These are phyloP conservation scores for Ochotona curzoniae DNA, from an alignment of 2,113 vertebrate species.

Conservation along the genomic window DNA sequence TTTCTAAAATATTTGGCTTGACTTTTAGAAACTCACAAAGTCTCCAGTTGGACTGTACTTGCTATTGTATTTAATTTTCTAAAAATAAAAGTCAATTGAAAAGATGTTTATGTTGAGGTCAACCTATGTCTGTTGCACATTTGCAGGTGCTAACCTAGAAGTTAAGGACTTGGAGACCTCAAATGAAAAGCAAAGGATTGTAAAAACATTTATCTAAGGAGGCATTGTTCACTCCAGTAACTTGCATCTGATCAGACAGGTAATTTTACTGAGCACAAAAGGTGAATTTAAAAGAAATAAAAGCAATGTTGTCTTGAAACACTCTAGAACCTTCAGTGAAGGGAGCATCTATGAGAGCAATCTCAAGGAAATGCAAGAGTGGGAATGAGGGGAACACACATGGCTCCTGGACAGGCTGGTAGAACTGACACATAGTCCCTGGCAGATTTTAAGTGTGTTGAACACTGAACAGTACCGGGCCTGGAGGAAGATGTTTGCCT, in stretches of 20 bases:
- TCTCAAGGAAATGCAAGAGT: background rate
- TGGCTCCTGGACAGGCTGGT: background rate
- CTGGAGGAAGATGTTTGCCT: background rate
- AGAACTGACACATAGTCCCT: background rate
- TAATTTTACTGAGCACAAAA: background rate
- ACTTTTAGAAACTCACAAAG: background rate
- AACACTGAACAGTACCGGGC: background rate
- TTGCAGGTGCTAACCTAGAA: background rate
- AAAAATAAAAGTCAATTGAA: constrained; percentile 20
- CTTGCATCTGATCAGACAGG: background rate
- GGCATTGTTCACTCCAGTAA: background rate
- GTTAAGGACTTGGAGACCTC: background rate
- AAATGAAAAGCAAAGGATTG: background rate
- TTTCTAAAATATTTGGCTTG: background rate
- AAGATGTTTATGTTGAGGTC: constrained; percentile 4
- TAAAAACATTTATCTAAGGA: background rate
- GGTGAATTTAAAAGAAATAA: constrained; percentile 28
- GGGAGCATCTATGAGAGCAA: background rate
- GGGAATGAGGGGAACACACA: background rate
- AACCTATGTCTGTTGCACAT: background rate
- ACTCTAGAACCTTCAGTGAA: background rate
- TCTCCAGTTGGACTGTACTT: background rate
- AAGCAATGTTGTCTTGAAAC: background rate
- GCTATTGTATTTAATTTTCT: background rate
- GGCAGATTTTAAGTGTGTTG: background rate